Base-by-base conservation (phyloP, 2,888 invertebrate species). In the Aleiodes leptofemur region DNA sequence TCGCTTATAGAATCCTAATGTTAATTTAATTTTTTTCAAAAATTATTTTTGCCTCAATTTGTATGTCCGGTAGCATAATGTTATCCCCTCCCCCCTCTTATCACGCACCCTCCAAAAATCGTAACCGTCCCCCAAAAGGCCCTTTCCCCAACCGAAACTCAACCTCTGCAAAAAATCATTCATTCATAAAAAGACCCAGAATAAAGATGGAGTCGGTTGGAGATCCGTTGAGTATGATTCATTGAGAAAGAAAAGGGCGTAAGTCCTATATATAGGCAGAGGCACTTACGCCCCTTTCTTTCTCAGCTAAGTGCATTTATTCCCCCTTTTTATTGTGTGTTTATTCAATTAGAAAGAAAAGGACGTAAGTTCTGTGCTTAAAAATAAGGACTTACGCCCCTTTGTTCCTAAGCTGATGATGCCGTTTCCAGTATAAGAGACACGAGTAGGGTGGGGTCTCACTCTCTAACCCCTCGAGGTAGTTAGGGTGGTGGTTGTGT, bases 391-490 rank as follows among this genome's bases (percentile, higher is more conserved):
- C 23, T 23, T 23, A 23, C 1, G 23, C 23, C 23, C 2, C 23
- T 23, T 23, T 23, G 23, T 2, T 23, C 23, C 23, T 23, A 23
- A 23, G 23, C 23, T 23, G 23, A 23, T 23, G 61, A 71, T 43
- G 71, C 56, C 48, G 57, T 13, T 51, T 59, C 68, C 77, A 79
- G 78, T 80, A 78, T 78, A 78, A 76, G 74, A 73, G 77, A 64
- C 72, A 69, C 23, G 72, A 73, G 77, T 76, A 77, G 77, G 77
- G 79, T 74, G 75, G 75, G 56, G 70, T 75, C 14, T 38, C 14
- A 9, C 38, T 68, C 16, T 50, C 11, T 55, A 68, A 72, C 81
- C 77, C 78, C 79, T 72, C 76, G 76, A 72, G 71, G 77, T 76
- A 14, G 50, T 59, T 59, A 66, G 75, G 77, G 78, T 53, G 80